Conservation (phyloP, 2,888 invertebrate species). For the Eilema depressum region DNA sequence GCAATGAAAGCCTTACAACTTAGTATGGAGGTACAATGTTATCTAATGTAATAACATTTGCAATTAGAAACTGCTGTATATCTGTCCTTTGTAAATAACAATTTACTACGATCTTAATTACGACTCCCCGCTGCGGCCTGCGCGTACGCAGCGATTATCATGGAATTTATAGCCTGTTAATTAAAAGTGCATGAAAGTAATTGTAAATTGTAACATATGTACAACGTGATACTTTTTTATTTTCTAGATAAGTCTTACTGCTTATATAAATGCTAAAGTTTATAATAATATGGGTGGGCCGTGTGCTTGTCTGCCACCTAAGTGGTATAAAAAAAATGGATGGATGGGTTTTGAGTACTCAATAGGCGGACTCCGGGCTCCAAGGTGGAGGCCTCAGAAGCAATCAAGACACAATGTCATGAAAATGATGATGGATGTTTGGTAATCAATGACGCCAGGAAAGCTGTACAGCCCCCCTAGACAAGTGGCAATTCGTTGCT, state of each 20-base stretch:
- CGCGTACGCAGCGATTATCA: conserved; percentile 5
- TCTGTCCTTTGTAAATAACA: conserved; percentile 41
- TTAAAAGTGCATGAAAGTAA: neutral
- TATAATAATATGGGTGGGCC: too few species aligned
- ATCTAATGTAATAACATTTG: conserved; percentile 46
- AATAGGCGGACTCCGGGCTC: too few species aligned
- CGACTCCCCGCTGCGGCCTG: conserved; percentile 16
- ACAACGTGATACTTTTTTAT: neutral
- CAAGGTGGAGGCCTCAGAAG: too few species aligned
- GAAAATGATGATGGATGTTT: too few species aligned
- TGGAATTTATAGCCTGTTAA: neutral
- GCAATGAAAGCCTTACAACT: conserved; percentile 31
- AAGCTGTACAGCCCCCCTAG: too few species aligned
- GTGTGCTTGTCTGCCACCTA: too few species aligned
- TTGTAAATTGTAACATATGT: neutral
- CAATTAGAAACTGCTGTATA: conserved; percentile 56
- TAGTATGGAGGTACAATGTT: conserved; percentile 25
- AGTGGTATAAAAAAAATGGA: too few species aligned
- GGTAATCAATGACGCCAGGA: too few species aligned
- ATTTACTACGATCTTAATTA: conserved; percentile 46
- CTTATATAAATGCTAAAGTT: too few species aligned
- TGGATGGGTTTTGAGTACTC: too few species aligned
- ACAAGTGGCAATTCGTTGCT: too few species aligned
- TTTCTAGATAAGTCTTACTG: neutral
- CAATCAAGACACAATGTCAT: too few species aligned